These are phyloP conservation scores for Sinella curviseta DNA, from an alignment of 1,140 invertebrate genomes.

Conservation along the genomic window DNA sequence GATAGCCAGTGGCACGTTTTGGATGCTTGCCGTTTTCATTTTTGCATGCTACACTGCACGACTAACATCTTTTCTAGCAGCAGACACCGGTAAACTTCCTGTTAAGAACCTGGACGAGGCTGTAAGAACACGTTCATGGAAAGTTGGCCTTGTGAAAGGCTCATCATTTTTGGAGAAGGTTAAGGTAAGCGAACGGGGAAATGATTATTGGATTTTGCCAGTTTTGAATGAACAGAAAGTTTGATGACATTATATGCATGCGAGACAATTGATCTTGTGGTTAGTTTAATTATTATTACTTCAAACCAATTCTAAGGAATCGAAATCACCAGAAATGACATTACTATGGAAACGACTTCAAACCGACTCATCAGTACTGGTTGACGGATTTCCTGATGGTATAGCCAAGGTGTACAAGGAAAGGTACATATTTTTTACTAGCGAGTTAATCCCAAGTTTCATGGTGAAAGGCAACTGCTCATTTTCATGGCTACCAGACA, in stretches of 20 bases:
- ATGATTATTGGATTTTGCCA: not conserved
- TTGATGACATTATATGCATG: not conserved
- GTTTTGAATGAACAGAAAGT: not conserved
- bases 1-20: constrained; percentile 36
- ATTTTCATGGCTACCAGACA: constrained; percentile 42
- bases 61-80: constrained; percentile 43
- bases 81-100: constrained; percentile 27
- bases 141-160: constrained; percentile 41
- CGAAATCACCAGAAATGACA: constrained; percentile 27
- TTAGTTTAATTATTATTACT: not conserved
- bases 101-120: constrained; percentile 39
- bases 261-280: not conserved
- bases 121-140: constrained; percentile 36
- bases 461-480: constrained; percentile 44
- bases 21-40: constrained; percentile 39
- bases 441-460: constrained; percentile 43
- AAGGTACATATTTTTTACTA: constrained; percentile 44
- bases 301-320: constrained; percentile 29
- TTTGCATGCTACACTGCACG: constrained; percentile 42
- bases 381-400: constrained; percentile 39
- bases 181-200: constrained; percentile 27
- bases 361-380: constrained; percentile 25
- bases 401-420: constrained; percentile 39
- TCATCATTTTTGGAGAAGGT: constrained; percentile 38
- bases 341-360: constrained; percentile 32